phyloP scores from a whole-genome alignment of 1,140 invertebrate species.

The Drosophila albomicans region DNA sequence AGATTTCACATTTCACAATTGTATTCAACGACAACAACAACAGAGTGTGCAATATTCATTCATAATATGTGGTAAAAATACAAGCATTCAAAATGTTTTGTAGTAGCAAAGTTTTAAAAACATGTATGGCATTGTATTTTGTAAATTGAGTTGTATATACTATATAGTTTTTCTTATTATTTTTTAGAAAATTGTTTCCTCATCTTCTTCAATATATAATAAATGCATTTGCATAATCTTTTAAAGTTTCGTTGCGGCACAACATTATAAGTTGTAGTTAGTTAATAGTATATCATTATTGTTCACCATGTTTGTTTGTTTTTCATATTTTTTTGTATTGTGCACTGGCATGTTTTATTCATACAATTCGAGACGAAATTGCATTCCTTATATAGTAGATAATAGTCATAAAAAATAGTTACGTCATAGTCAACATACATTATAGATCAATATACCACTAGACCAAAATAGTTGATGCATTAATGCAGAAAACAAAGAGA shows the following conservation, averaged over 20 bases:
- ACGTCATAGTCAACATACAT: slow-evolving; percentile 33
- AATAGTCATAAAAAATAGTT: slow-evolving; percentile 29
- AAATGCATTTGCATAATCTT: slow-evolving; percentile 38
- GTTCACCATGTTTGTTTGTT: background rate
- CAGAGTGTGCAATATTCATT: background rate
- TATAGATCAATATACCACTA: slow-evolving; percentile 16
- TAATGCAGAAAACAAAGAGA: slow-evolving; percentile 17
- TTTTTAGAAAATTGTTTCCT: background rate
- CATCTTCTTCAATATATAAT: slow-evolving; percentile 10
- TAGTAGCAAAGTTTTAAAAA: background rate
- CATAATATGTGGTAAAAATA: background rate
- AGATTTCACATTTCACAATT: background rate
- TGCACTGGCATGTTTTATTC: slow-evolving; percentile 29
- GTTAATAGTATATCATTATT: background rate
- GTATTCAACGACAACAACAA: background rate
- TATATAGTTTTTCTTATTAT: background rate
- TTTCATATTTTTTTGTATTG: background rate
- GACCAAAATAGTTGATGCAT: slow-evolving; percentile 36
- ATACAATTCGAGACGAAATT: slow-evolving; percentile 22
- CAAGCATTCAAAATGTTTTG: slow-evolving; percentile 12
- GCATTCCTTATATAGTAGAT: slow-evolving; percentile 18
- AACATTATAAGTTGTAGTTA: slow-evolving; percentile 1
- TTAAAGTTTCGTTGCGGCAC: slow-evolving; percentile 30
- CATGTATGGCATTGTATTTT: background rate
- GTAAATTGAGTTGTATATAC: slow-evolving; percentile 5